Evolutionary conservation across 2,113 vertebrate species (phyloP).

Genomic region (Coregonus clupeaformis): DNA sequence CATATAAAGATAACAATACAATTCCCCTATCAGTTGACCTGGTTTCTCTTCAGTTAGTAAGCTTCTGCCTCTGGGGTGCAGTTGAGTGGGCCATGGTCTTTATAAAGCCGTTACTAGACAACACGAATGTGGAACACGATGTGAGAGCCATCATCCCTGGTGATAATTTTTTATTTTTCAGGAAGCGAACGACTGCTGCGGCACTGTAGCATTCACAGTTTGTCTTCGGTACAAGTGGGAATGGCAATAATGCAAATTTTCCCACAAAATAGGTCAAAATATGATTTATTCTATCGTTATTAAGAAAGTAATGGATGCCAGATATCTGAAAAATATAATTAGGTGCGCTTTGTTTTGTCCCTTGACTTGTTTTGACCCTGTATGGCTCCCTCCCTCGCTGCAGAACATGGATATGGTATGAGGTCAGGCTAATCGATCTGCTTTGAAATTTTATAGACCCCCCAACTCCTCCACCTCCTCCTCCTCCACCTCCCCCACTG

Average conservation of each 20-base stretch:
- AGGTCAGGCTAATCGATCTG: slow-evolving; percentile 59
- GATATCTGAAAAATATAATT: slow-evolving; percentile 26
- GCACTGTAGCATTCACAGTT: no score
- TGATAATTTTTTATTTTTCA: slow-evolving; percentile 32
- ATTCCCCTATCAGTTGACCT: slow-evolving; percentile 67
- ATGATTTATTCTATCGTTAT: no score
- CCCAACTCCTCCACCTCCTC: no score
- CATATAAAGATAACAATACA: slow-evolving; percentile 62
- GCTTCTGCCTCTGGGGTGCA: slow-evolving; percentile 58
- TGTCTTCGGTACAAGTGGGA: no score
- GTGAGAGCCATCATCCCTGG: slow-evolving; percentile 57
- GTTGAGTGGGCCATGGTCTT: slow-evolving; percentile 59
- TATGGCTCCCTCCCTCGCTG: neutral
- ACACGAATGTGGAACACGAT: slow-evolving; percentile 51
- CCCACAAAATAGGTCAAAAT: no score
- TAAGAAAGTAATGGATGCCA: neutral
- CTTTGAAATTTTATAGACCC: slow-evolving; percentile 62
- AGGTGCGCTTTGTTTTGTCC: slow-evolving; percentile 42
- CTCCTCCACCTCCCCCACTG: slow-evolving; percentile 16
- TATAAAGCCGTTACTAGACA: slow-evolving; percentile 50
- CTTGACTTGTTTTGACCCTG: slow-evolving; percentile 41
- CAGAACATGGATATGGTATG: slow-evolving; percentile 22
- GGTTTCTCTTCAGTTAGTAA: slow-evolving; percentile 64
- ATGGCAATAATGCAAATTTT: no score
- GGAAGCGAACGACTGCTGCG: no score